Evolutionary conservation across 2,113 vertebrate species (phyloP).

Genomic region (Ctenomys sociabilis): DNA sequence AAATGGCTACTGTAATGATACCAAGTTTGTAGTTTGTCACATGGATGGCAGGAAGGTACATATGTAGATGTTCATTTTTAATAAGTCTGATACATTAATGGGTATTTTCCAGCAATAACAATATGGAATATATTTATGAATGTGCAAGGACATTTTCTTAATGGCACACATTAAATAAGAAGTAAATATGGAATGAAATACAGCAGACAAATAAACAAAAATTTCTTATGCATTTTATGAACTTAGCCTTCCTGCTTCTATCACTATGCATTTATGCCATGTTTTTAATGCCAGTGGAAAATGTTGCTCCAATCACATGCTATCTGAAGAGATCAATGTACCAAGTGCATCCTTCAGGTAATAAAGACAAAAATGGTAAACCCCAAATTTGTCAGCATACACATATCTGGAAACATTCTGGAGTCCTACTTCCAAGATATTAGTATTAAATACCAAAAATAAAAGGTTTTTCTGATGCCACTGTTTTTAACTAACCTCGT

Average conservation of each 20-base stretch:
- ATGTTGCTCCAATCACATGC: background rate
- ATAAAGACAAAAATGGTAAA: constrained; percentile 66
- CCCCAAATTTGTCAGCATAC: constrained; percentile 58
- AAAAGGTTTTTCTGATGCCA: constrained; percentile 75
- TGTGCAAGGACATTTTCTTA: constrained; percentile 24
- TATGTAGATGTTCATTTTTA: constrained; percentile 46
- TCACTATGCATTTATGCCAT: background rate
- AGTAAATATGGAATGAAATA: constrained; percentile 37
- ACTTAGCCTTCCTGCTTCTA: constrained; percentile 10
- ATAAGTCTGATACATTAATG: constrained; percentile 58
- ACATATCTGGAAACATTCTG: constrained; percentile 67
- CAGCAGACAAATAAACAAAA: background rate
- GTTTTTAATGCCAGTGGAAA: constrained; percentile 55
- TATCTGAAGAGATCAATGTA: background rate
- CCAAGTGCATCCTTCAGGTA: constrained; percentile 57
- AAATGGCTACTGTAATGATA: constrained; percentile 58
- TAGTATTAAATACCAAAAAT: constrained; percentile 69
- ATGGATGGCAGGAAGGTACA: constrained; percentile 54
- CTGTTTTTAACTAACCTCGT: constrained; percentile 78
- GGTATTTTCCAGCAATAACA: constrained; percentile 40
- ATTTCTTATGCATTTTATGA: background rate
- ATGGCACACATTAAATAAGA: constrained; percentile 60
- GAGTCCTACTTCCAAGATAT: constrained; percentile 61
- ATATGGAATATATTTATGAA: constrained; percentile 44
- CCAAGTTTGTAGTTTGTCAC: constrained; percentile 61